Conservation (phyloP, 1,140 invertebrate genomes). For the Nebria ingens region DNA sequence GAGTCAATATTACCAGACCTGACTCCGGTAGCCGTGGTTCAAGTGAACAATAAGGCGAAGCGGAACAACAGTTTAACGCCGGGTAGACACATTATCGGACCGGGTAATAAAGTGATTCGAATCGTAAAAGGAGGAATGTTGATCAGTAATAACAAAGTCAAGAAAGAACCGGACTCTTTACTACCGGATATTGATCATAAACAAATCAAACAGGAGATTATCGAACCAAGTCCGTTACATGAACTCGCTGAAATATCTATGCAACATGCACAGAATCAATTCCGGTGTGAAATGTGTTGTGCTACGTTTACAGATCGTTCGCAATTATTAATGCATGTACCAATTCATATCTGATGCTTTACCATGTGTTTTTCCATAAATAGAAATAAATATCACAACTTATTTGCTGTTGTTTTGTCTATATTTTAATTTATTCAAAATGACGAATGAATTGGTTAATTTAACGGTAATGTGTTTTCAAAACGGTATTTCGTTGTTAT, state of each 20-base stretch:
- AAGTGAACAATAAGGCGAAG: background rate
- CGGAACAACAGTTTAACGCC: slow-evolving; percentile 23
- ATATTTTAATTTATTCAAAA: no score
- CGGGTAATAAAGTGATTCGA: slow-evolving; percentile 26
- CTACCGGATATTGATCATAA: slow-evolving; percentile 18
- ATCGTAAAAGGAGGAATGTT: slow-evolving; percentile 33
- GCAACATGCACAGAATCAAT: slow-evolving; percentile 35
- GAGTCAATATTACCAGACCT: no score
- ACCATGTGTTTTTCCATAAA: background rate
- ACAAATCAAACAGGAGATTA: slow-evolving; percentile 35
- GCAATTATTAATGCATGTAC: slow-evolving; percentile 62
- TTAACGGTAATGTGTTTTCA: no score
- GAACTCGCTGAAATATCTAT: slow-evolving; percentile 36
- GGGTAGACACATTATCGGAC: slow-evolving; percentile 29
- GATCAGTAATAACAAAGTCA: slow-evolving; percentile 24
- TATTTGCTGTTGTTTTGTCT: no score
- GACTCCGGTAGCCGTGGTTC: background rate
- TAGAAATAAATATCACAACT: no score
- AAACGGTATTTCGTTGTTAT: no score
- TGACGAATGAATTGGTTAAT: no score
- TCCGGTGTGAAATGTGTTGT: slow-evolving; percentile 71
- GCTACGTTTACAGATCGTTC: slow-evolving; percentile 58
- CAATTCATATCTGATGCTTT: slow-evolving; percentile 62
- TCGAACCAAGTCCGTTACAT: slow-evolving; percentile 41
- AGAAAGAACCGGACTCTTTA: slow-evolving; percentile 20